Evolutionary conservation across 2,113 vertebrate genomes (phyloP), one percentile per base, ranked within the genome.

Genomic region (Narcine bancroftii): DNA sequence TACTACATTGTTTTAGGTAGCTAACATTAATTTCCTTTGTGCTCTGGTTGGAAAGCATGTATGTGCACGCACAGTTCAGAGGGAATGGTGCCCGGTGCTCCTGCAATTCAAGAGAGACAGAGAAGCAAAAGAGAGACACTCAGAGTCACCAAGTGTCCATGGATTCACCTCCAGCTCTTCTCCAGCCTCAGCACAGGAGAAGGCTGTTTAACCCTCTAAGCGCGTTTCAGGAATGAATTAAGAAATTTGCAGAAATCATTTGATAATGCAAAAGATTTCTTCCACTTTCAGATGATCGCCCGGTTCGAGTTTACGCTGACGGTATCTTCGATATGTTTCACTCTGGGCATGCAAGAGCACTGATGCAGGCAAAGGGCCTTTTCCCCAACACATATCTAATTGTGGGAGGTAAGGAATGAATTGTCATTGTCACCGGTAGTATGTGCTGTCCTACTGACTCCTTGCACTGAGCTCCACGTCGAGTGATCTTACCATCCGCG

Each of bases 241-340:
- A 19, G n/a, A 60, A 60, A 15, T 19, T 15, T 15, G 9, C 13
- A 39, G 11, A 75, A n/a, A 11, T 89, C 26, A 92, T 92, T 92
- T 73, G 92, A 53, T 94, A 53, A 93, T 92, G 60, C 92, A 47
- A 36, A 77, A 21, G 92, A 75, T 95, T 93, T 93, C 89, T 92
- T 93, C 92, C 94, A 89, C 92, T 33, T 94, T 92, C 94, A 99
- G 98, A 93, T 93, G 96, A 98, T 71, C 97, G 98, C 85, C 97
- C 99, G 0, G 98, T 99, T 94, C 96, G 99, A 92, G 99, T 99
- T 92, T 99, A 99, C 76, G 99, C 99, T 0, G 99, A 99, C 93
- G 99, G 99, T 63, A 99, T 99, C 96, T 99, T 99, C 95, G 99
- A 99, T 89, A 96, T 99, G 94, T 99, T 99, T 94, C 99, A 99